A percentile compares a stretch with the other conserved stretches of the same genome.
Conservation (phyloP, 2,797 vertebrate species). For the Microctenopoma stevenorrisi region DNA sequence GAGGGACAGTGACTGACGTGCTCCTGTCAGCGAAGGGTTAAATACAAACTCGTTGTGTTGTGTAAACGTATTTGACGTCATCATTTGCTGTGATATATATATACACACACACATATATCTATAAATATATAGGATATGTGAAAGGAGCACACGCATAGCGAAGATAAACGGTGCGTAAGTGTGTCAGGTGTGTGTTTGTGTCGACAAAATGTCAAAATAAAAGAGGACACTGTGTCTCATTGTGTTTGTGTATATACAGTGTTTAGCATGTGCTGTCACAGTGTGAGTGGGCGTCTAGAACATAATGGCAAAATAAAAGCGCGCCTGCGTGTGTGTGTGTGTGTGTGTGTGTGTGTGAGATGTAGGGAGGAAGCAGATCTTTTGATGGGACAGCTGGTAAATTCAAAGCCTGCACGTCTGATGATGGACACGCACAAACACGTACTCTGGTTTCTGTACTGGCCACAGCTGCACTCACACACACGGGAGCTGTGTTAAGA, state of each 20-base stretch:
- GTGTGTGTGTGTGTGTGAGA: conserved; percentile 20
- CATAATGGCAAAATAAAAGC: conserved; percentile 55
- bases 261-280: background rate
- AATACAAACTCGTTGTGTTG: background rate
- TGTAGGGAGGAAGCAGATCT: conserved; percentile 67
- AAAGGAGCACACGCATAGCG: conserved; percentile 16
- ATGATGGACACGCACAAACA: conserved; percentile 58
- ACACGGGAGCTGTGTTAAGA: conserved; percentile 47
- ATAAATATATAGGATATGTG: background rate
- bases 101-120: too few relatives aligned
- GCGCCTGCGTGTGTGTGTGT: conserved; percentile 27
- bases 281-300: conserved; percentile 17
- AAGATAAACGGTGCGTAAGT: background rate
- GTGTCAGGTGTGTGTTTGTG: conserved; percentile 7
- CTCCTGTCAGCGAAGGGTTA: background rate
- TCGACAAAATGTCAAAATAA: conserved; percentile 10
- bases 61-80: background rate
- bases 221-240: conserved; percentile 19
- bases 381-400: conserved; percentile 82
- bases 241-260: conserved; percentile 16
- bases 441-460: conserved; percentile 29
- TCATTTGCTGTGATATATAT: background rate
- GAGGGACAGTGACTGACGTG: too few relatives aligned
- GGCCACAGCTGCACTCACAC: conserved; percentile 42
- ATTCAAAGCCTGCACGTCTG: conserved; percentile 76